Conservation (phyloP, 2,888 invertebrate genomes). For the Tupiocoris notatus region DNA sequence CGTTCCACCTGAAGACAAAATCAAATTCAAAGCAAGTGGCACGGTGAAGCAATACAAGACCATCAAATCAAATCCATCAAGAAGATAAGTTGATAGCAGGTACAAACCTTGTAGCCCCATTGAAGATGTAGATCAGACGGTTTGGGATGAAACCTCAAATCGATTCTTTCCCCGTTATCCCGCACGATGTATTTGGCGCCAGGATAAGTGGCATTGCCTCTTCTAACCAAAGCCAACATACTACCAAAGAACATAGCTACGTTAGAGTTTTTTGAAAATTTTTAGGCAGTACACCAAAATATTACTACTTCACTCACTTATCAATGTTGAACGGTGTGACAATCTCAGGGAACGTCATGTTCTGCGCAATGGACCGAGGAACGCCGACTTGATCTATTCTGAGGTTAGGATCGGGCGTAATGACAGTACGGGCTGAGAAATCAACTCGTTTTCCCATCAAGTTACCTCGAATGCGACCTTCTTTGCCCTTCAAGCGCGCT, state of each 20-base stretch:
- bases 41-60: too few species aligned
- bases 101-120: constrained; percentile 83
- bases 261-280: constrained; percentile 41
- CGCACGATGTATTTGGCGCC: constrained; percentile 99
- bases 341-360: constrained; percentile 97
- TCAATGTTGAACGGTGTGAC: constrained; percentile 99
- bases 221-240: constrained; percentile 87
- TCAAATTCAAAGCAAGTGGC: constrained; percentile 51
- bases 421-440: constrained; percentile 98
- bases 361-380: constrained; percentile 96
- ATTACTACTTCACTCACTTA: too few species aligned
- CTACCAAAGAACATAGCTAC: constrained; percentile 54
- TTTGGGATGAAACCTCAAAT: constrained; percentile 97
- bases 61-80: too few species aligned
- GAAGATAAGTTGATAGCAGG: too few species aligned
- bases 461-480: constrained; percentile 98
- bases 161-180: constrained; percentile 98
- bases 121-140: constrained; percentile 94
- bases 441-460: constrained; percentile 99
- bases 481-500: constrained; percentile 94
- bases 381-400: constrained; percentile 94
- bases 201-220: constrained; percentile 98
- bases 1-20: constrained; percentile 70
- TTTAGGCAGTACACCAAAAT: neutral
- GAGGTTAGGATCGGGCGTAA: constrained; percentile 93